Evolutionary conservation across 2,797 vertebrate species (phyloP), one percentile per base, ranked within the genome.

Genomic region (Meriones psammophilus): DNA sequence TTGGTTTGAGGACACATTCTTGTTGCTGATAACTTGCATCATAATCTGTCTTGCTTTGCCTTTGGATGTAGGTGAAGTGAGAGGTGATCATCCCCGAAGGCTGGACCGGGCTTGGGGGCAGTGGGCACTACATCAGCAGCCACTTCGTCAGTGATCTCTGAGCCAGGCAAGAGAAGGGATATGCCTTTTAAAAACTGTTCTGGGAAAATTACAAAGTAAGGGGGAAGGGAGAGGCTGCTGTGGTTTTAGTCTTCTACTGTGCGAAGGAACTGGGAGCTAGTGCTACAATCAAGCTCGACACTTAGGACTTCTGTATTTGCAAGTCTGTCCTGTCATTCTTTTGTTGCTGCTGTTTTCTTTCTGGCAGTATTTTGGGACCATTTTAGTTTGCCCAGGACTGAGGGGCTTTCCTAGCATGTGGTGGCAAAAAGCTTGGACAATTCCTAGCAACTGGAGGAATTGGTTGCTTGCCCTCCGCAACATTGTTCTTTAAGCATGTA

Each of bases 251-350:
- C 14, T 56, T 84, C 56, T 42, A 50, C 80, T 92, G 22, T 92
- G 73, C 92, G 78, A 95, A 95, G 96, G 96, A 97, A 97, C 96
- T 95, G 54, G 95, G 73, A 96, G 58, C 74, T 80, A 36, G 94
- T 94, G 85, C 95, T 92, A 64, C 91, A 92, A 84, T 96, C 54
- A 71, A 54, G 85, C n/a, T 78, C 93, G 71, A 50, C 68, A 79
- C 91, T 94, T 91, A 83, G 71, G 50, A 94, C 95, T 97, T 97
- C 97, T 97, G 92, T 96, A 97, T 96, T 98, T 96, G 81, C 92
- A 84, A 69, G 78, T n/a, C 42, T 93, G 77, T 73, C 46, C 89
- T 84, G 93, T 79, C 50, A 18, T 78, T 60, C 76, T 94, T 78
- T 58, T 10, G 50, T 58, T 50, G 50, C 50, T 50, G 50, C 10